These are phyloP conservation scores for Plectus sambesii DNA, from an alignment of 1,140 invertebrate species.

Conservation along the genomic window DNA sequence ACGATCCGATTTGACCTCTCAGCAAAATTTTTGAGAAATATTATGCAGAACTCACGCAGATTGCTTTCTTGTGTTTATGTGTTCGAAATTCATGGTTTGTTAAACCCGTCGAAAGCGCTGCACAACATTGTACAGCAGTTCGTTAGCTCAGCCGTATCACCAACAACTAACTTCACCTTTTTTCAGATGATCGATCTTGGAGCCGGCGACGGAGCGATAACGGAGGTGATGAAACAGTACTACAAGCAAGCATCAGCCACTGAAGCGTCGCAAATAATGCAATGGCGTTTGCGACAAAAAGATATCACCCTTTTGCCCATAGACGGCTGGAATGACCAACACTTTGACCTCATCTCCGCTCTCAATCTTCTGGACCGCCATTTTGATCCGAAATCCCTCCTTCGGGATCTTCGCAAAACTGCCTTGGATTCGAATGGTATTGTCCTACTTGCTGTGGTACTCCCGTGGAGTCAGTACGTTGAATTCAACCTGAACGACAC, in stretches of 20 bases:
- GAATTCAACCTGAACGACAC: slow-evolving; percentile 53
- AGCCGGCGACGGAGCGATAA: slow-evolving; percentile 79
- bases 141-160: slow-evolving; percentile 27
- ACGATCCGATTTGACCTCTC: too few species aligned
- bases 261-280: slow-evolving; percentile 60
- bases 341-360: slow-evolving; percentile 68
- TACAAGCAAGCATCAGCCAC: slow-evolving; percentile 61
- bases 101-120: too few species aligned
- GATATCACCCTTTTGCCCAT: slow-evolving; percentile 61
- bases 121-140: too few species aligned
- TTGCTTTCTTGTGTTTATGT: too few species aligned
- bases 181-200: slow-evolving; percentile 65
- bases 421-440: slow-evolving; percentile 51
- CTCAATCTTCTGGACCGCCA: slow-evolving; percentile 81
- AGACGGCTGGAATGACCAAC: slow-evolving; percentile 57
- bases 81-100: too few species aligned
- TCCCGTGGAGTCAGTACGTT: slow-evolving; percentile 78
- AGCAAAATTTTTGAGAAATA: too few species aligned
- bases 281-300: slow-evolving; percentile 30
- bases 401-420: slow-evolving; percentile 46
- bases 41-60: too few species aligned
- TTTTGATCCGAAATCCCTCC: slow-evolving; percentile 61
- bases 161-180: slow-evolving; percentile 25
- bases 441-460: slow-evolving; percentile 67
- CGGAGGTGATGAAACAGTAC: slow-evolving; percentile 60